A percentile compares a stretch with the other conserved stretches of the same genome.
These are phyloP conservation scores for Biston betularia DNA, from an alignment of 2,888 invertebrate species.

Conservation along the genomic window DNA sequence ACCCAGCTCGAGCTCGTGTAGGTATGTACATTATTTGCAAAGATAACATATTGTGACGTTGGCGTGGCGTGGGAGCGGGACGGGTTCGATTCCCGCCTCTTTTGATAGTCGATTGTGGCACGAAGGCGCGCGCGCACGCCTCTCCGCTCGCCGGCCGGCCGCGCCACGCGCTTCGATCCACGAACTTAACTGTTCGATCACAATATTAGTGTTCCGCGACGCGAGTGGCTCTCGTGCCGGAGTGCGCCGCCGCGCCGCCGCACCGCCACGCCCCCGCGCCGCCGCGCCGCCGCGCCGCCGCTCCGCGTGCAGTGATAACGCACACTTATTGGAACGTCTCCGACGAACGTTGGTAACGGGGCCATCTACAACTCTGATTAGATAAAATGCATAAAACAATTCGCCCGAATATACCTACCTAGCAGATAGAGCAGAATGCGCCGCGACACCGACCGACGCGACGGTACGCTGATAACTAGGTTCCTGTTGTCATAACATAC, in stretches of 20 bases:
- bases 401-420: neutral
- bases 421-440: neutral
- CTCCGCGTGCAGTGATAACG: constrained; percentile 59
- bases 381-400: constrained; percentile 42
- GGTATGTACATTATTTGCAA: neutral
- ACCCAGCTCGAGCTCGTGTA: neutral
- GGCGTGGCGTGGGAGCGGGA: constrained; percentile 1
- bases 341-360: constrained; percentile 46
- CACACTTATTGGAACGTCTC: constrained; percentile 48
- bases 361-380: constrained; percentile 53
- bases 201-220: neutral
- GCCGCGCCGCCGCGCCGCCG: too few species aligned
- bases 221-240: too few species aligned
- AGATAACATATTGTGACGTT: constrained; percentile 9
- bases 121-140: constrained; percentile 50
- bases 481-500: too few species aligned
- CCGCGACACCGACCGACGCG: neutral
- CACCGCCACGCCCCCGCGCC: too few species aligned
- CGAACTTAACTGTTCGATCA: constrained; percentile 3
- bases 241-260: too few species aligned
- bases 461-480: too few species aligned
- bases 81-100: constrained; percentile 56
- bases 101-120: constrained; percentile 62
- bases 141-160: constrained; percentile 34
- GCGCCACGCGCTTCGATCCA: constrained; percentile 27